Evolutionary conservation across 2,888 invertebrate species (phyloP), one percentile per base, ranked within the genome.

Genomic region (Quadroppia sp.): DNA sequence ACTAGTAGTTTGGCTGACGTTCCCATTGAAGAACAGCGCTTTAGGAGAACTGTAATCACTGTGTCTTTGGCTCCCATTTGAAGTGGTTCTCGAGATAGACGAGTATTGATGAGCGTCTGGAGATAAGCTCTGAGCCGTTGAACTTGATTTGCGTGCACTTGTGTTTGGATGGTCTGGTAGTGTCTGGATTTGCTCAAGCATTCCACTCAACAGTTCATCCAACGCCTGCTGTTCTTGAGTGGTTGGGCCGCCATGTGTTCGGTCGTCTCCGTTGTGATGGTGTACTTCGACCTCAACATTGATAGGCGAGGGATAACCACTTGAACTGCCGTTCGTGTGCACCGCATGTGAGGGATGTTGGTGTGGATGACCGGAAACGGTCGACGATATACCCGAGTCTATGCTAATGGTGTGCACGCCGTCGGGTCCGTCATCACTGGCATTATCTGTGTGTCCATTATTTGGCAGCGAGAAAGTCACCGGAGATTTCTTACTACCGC

Each of bases 161-260:
- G 25, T 20, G 17, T 36, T 48, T 71, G 40, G 40, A 32, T 85
- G 80, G 79, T 86, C 86, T 48, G 89, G 89, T 81, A 91, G 88
- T 82, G 90, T 89, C 86, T 91, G 90, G 82, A 91, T 91, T 77
- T 92, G 92, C 80, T 90, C 87, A 85, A 91, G 87, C 91, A 92
- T 91, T 83, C 91, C 91, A 81, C 89, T 88, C 79, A 92, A 87
- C 80, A 91, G 87, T 82, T 90, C 90, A 86, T 92, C 91, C 81
- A 92, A 87, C 61, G 78, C 77, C 32, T 76, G 73, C 69, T 78
- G 77, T 85, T 91, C 90, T 7, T 40, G 67, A 67, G 40, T 67
- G 6, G 67, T 67, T 11, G 67, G 40, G 6, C 79, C 87, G 74
- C 30, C 78, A 77, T 56, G 77, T 76, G 61, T 76, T 75, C 20